Conservation (phyloP, 2,113 vertebrate species). For the Gobiocypris rarus region DNA sequence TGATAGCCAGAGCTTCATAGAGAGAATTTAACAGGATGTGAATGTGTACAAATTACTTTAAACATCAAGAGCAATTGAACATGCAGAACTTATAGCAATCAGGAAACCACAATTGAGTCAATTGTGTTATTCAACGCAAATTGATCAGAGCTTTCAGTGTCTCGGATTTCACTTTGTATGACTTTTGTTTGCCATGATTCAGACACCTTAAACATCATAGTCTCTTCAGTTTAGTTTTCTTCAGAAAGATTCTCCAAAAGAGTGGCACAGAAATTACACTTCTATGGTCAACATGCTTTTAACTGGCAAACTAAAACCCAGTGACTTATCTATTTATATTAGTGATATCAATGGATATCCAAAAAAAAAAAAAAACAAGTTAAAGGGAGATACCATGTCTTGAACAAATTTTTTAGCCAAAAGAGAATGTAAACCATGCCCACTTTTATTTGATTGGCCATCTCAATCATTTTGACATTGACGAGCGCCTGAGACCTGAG, state of each 20-base stretch:
- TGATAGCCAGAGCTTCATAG: constrained; percentile 38
- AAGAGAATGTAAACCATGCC: too few species aligned
- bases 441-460: too few species aligned
- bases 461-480: too few species aligned
- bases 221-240: background rate
- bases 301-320: background rate
- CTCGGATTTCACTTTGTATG: background rate
- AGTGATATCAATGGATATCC: too few species aligned
- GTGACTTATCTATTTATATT: background rate
- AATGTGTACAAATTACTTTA: constrained; percentile 52
- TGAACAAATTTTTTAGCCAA: too few species aligned
- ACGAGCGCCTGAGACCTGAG: too few species aligned
- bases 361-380: too few species aligned
- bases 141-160: constrained; percentile 10
- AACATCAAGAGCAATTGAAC: constrained; percentile 43
- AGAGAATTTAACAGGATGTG: constrained; percentile 35
- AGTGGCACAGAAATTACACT: background rate
- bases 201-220: background rate
- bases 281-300: too few species aligned
- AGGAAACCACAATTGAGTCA: constrained; percentile 6
- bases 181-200: background rate
- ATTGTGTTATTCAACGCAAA: background rate
- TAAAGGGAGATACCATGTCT: too few species aligned
- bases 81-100: constrained; percentile 20
- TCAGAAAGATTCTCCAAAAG: background rate